Evolutionary conservation across 2,113 vertebrate species (phyloP), one percentile per base, ranked within the genome.

Genomic region (Phodopus roborovskii): DNA sequence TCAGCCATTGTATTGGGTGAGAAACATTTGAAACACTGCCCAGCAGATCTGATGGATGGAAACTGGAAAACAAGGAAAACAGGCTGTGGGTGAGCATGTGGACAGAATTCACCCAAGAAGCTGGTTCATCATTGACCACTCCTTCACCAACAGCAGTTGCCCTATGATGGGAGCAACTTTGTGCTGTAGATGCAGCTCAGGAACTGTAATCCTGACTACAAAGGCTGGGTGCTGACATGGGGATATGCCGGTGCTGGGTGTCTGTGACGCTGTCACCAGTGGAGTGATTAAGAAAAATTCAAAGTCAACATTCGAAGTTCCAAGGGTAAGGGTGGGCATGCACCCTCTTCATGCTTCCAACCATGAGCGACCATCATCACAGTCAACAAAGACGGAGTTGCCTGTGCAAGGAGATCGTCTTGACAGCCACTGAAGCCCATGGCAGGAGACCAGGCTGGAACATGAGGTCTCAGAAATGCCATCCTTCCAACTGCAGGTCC

Each of bases 51-150:
- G 45, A 87, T 45, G 58, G 56, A 36, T 75, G 48, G 94, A 42
- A 71, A 92, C 1, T 64, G 60, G 77, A 56, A 92, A 92, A 36
- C 70, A 60, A 26, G 60, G 77, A 56, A 92, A 92, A 36, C 70
- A 60, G 16, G 26, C 70, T 30, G n/a, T 26, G 10, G 9, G 45
- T 75, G 71, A 36, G 33, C 39, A 50, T 73, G 15, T 17, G 10
- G 56, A 42, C 11, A 9, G 74, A 62, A 17, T 24, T 68, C 39
- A 73, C 75, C 19, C 70, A 16, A 36, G 24, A 30, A 90, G 20
- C 36, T 16, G 4, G 24, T 30, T 45, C 78, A 56, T 45, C 28
- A 12, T 48, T 12, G 33, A n/a, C 17, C 9, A 62, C 33, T 71
- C 56, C 60, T 66, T 75, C 7, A 16, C 68, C 78, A 60, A 4